Evolutionary conservation across 2,888 invertebrate genomes (phyloP), one percentile per base, ranked within the genome.

Genomic region (Alloscopus bannaensis): DNA sequence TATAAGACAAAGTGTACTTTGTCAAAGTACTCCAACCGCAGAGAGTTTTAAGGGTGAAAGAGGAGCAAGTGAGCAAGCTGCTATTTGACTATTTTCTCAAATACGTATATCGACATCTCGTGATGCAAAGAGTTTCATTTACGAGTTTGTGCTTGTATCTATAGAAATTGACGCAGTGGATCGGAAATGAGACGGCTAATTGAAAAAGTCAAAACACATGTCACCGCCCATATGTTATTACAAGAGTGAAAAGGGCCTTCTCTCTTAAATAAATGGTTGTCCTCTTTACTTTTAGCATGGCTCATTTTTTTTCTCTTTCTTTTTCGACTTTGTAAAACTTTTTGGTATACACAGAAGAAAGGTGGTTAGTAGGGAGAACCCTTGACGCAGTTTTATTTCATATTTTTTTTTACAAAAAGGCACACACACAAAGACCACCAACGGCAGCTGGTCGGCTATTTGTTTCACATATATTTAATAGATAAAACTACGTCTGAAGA

Each of bases 191-290:
- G 82, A 83, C 81, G 83, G 82, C 71, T 83, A 81, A 83, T 83
- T 83, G 83, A 83, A 83, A 83, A 83, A 75, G 83, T 81, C 75
- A 81, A 81, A 83, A 81, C 83, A 83, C 78, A 83, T 83, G 83
- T 80, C 81, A 83, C 83, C 83, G 73, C 81, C 83, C 78, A 83
- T 83, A 73, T 78, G 81, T 79, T 71, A 78, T 62, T 72, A 64
- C 75, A 79, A 62, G 8, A 8, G 22, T 40, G 40, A 50, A 59
- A 71, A 71, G 47, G 62, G 66, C 36, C 64, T 64, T 64, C 50
- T n/a, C 45, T 28, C n/a, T 16, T 4, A 64, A 45, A 64, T 8
- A 24, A 26, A 28, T 40, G 2, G 6, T 42, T 42, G 6, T 18
- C 22, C n/a, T 18, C 50, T 29, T 20, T 6, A 20, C 60, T 36